Base-by-base conservation (phyloP, 1,140 invertebrate species). In the Drosophila kurseongensis region DNA sequence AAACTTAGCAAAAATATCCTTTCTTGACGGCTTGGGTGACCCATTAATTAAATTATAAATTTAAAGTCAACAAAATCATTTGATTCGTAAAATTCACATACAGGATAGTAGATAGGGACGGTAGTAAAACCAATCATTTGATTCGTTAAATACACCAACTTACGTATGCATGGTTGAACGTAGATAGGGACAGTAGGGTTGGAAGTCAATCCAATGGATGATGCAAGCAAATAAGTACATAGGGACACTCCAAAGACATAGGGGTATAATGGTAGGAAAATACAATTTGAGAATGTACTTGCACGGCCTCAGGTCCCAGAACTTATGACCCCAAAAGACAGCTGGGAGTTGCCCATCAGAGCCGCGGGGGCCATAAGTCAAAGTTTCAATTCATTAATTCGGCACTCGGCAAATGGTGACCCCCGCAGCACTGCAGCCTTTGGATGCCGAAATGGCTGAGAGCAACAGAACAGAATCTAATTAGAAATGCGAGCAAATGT, bases 401-500 rank as follows among this genome's bases (percentile, higher is more conserved):
- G 44, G 44, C 44, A 38, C 57, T 48, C 57, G 18, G 44, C 18
- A 27, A 67, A 14, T n/a, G 47, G 32, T 65, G 59, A 44, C 65
- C 59, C 55, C 18, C 9, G 1, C 56, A 16, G 36, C 23, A 41
- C 13, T 32, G 13, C 9, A 56, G 32, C 35, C 16, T 23, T 36
- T 9, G 10, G 50, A 16, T 36, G 48, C n/a, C n/a, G 5, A 35
- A 51, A 35, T 51, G 18, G 1, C 42, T 29, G 23, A 4, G 7
- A 32, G 47, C 60, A 45, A 35, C 14, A 18, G 36, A 18, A 55
- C 16, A 16, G 27, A 67, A 55, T 32, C 59, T 59, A 76, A 80
- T 80, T 80, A 80, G 78, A 60, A 80, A 72, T 80, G 72, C 61
- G 65, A 57, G 50, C 60, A 58, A 80, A 76, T 80, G 65, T 81